Percentiles rank a stretch among this genome's conserved stretches.
Conservation (phyloP, 2,113 vertebrate genomes). For the Piaya cayana region DNA sequence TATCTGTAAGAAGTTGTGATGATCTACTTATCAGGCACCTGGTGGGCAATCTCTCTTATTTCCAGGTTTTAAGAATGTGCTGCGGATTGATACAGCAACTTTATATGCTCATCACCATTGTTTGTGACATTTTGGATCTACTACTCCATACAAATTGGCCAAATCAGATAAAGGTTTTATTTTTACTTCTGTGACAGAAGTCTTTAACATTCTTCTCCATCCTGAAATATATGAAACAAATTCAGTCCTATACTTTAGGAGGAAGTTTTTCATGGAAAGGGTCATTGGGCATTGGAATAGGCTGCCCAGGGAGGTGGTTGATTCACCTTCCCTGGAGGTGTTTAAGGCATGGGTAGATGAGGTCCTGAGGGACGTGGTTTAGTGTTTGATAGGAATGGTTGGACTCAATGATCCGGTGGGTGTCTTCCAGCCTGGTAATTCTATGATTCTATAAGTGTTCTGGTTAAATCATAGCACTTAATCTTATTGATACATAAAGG, state of each 20-base stretch:
- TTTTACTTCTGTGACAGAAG: background rate
- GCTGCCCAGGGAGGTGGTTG: too few species aligned
- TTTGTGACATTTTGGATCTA: background rate
- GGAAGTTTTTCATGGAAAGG: too few species aligned
- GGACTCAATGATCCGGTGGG: too few species aligned
- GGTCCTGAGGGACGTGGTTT: too few species aligned
- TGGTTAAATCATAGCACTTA: background rate
- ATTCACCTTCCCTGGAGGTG: too few species aligned
- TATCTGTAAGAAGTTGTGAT: accelerated
- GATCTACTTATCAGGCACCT: background rate
- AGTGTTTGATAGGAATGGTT: too few species aligned
- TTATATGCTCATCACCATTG: background rate
- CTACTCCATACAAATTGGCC: background rate
- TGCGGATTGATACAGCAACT: background rate
- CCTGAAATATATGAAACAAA: background rate
- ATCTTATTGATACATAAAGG: background rate
- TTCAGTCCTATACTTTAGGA: background rate
- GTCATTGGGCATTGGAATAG: too few species aligned
- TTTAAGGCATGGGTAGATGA: too few species aligned
- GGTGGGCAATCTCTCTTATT: background rate
- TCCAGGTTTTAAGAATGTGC: background rate
- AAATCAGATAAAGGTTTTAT: background rate
- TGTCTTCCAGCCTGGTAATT: too few species aligned
- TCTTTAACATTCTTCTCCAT: background rate
- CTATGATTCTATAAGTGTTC: background rate